phyloP scores from a whole-genome alignment of 2,797 vertebrate species.

The Argentina silus region DNA sequence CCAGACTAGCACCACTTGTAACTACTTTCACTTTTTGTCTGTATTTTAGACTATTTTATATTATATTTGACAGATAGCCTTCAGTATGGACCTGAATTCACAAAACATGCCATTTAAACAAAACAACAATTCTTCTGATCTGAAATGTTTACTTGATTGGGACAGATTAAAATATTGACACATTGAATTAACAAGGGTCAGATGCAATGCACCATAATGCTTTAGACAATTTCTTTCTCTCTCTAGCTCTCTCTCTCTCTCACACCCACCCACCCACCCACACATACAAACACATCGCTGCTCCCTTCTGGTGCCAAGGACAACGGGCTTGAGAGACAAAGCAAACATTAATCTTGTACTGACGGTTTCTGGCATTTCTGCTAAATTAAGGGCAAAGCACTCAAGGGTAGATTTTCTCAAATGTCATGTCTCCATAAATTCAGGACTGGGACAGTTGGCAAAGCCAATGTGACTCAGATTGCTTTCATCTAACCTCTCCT shows the following conservation, averaged over 20 bases:
- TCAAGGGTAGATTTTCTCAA: constrained; percentile 54
- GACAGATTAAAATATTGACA: too few relatives aligned
- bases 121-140: too few relatives aligned
- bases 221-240: too few relatives aligned
- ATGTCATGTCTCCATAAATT: constrained; percentile 49
- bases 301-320: constrained; percentile 52
- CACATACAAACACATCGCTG: constrained; percentile 9
- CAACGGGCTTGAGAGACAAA: constrained; percentile 58
- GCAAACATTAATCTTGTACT: constrained; percentile 67
- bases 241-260: background rate
- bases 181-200: background rate
- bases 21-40: background rate
- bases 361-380: constrained; percentile 54
- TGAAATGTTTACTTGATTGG: too few relatives aligned
- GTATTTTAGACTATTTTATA: background rate
- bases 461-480: constrained; percentile 22
- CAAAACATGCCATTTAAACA: too few relatives aligned
- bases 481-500: constrained; percentile 9
- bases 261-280: constrained; percentile 8
- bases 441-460: constrained; percentile 49
- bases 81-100: too few relatives aligned
- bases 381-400: constrained; percentile 61
- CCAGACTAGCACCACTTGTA: background rate
- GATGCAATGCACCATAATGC: too few relatives aligned
- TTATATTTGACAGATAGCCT: background rate